These are phyloP conservation scores for Campoplex capitator DNA, from an alignment of 2,888 invertebrate genomes.

Conservation along the genomic window DNA sequence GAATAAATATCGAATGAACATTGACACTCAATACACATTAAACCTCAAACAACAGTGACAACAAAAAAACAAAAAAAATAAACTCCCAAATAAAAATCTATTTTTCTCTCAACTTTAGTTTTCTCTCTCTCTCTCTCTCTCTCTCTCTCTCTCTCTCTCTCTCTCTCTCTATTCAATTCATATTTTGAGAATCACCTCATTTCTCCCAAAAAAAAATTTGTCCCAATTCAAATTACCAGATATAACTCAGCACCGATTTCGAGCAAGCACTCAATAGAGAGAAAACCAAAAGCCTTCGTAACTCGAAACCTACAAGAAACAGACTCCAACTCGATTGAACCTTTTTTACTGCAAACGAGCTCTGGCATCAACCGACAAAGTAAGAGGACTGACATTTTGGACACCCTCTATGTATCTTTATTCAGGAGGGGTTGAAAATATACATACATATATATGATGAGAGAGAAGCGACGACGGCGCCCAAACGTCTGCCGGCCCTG, in stretches of 20 bases:
- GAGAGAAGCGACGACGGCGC: constrained; percentile 73
- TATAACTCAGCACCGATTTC: not conserved
- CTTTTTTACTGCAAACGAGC: not conserved
- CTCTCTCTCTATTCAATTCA: not conserved
- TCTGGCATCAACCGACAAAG: not conserved
- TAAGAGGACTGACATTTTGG: not conserved
- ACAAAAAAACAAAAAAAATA: not conserved
- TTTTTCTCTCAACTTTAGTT: no score
- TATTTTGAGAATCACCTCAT: not conserved
- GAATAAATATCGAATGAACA: no score
- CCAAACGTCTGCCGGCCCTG: constrained; percentile 79
- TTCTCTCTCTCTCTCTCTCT: no score
- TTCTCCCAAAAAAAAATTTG: not conserved
- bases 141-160: no score
- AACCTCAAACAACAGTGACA: not conserved
- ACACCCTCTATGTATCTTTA: not conserved
- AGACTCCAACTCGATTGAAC: not conserved
- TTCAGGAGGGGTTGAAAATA: not conserved
- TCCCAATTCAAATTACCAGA: not conserved
- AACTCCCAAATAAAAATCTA: not conserved
- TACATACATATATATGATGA: constrained; percentile 19
- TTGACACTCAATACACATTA: no score
- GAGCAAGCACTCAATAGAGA: no score
- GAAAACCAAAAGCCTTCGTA: not conserved
- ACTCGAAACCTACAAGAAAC: not conserved